Evolutionary conservation across 2,888 invertebrate genomes (phyloP), one percentile per base, ranked within the genome.

Genomic region (Scaptomyza polygonia): DNA sequence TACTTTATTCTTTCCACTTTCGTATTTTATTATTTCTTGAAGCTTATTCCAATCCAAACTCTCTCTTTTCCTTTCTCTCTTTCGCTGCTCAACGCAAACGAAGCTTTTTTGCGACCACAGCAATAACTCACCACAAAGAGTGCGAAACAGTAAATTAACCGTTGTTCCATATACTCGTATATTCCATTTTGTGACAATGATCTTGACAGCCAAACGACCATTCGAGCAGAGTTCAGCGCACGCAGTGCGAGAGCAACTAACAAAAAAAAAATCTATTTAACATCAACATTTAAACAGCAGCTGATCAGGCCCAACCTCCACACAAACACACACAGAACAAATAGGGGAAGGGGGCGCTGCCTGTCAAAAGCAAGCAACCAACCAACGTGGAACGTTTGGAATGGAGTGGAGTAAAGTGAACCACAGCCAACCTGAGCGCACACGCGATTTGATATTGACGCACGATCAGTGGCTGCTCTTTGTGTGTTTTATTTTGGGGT

Each of bases 401-500:
- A 64, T 44, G 27, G 14, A 36, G 39, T 44, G 27, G 14, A 36
- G 39, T 21, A 34, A 49, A 34, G 16, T n/a, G 27, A 51, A 32
- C 45, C 36, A 43, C 69, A 36, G 39, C 48, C 71, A 48, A 48
- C 53, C 16, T 34, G 45, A 52, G 47, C 59, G 45, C 59, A 48
- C 56, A 44, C 55, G 56, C 47, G 54, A 5, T 21, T 21, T 21
- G 3, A 21, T 21, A 21, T 56, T 55, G 30, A 61, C 29, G 5
- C 30, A 53, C 72, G 77, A 64, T 67, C 77, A 52, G 52, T 54
- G 54, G 70, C 56, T 45, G 51, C 9, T 18, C 18, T 21, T 16
- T 30, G 36, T 4, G 21, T 3, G 30, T 12, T 36, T 36, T 18
- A 5, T 30, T 12, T 48, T 56, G 77, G 83, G 83, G 87, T 86